Conservation (phyloP, 2,113 vertebrate species). For the Promerops cafer region DNA sequence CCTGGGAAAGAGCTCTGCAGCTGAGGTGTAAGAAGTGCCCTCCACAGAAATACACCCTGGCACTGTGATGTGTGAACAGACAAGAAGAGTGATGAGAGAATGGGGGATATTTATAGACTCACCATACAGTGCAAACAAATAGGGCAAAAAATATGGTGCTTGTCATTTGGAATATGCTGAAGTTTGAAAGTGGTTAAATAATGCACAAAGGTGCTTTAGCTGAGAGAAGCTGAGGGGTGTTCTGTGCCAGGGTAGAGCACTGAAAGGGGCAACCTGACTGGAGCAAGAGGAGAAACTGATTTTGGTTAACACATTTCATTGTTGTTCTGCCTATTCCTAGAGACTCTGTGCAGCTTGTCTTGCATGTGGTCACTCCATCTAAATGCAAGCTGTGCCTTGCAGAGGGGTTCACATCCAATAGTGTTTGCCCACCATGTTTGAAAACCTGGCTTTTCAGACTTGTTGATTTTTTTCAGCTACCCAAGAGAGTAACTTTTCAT, state of each 20-base stretch:
- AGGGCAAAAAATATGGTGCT: not conserved
- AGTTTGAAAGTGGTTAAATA: not conserved
- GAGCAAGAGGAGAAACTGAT: not conserved
- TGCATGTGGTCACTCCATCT: too few relatives aligned
- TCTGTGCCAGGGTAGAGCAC: not conserved
- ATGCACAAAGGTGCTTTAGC: not conserved
- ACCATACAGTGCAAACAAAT: not conserved
- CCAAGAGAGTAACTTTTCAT: not conserved
- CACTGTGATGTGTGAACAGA: not conserved
- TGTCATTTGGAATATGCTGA: not conserved
- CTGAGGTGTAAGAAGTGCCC: not conserved
- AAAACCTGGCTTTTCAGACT: not conserved
- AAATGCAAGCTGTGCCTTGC: not conserved
- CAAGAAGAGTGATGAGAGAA: not conserved
- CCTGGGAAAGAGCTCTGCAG: not conserved
- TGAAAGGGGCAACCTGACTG: not conserved
- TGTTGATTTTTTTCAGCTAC: not conserved
- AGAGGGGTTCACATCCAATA: not conserved
- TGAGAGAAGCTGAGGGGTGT: not conserved
- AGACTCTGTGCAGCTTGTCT: not conserved
- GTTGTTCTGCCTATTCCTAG: not conserved
- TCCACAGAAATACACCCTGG: not conserved
- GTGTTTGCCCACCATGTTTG: not conserved
- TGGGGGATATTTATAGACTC: not conserved
- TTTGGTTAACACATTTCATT: not conserved